phyloP scores from a whole-genome alignment of 2,797 vertebrate genomes.

The Euphonia xanthogaster region DNA sequence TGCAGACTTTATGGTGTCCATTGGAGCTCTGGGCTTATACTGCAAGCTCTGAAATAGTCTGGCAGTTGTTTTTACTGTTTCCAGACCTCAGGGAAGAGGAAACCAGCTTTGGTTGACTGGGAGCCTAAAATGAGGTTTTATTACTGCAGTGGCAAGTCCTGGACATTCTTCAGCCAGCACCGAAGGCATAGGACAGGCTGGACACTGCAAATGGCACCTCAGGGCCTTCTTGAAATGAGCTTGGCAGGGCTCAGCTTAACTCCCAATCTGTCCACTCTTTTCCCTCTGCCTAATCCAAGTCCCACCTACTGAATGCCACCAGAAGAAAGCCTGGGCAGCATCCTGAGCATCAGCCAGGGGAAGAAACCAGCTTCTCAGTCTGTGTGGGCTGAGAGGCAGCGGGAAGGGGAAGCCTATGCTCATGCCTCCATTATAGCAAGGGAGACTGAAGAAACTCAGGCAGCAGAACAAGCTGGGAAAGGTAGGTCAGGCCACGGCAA shows the following conservation, averaged over 20 bases:
- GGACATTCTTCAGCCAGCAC: background rate
- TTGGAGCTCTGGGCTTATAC: background rate
- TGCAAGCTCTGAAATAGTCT: background rate
- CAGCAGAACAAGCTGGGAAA: background rate
- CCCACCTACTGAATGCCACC: background rate
- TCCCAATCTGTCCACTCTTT: constrained; percentile 27
- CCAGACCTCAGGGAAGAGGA: background rate
- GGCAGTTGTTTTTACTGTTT: background rate
- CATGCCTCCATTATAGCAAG: background rate
- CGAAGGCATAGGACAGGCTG: background rate
- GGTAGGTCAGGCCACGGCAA: background rate
- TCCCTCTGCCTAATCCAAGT: background rate
- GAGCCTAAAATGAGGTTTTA: background rate
- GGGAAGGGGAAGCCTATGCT: background rate
- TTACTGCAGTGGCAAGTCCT: background rate
- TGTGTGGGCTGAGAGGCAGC: background rate
- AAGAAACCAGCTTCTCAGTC: background rate
- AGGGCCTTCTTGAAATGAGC: constrained; percentile 5
- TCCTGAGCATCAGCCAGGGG: accelerated
- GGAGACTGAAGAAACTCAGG: background rate
- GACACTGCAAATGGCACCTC: background rate
- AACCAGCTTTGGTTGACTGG: background rate
- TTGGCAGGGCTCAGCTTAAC: constrained; percentile 5
- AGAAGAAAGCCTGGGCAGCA: background rate
- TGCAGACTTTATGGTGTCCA: background rate